Evolutionary conservation across 2,113 vertebrate species (phyloP).

Genomic region (Pygathrix nemaeus): DNA sequence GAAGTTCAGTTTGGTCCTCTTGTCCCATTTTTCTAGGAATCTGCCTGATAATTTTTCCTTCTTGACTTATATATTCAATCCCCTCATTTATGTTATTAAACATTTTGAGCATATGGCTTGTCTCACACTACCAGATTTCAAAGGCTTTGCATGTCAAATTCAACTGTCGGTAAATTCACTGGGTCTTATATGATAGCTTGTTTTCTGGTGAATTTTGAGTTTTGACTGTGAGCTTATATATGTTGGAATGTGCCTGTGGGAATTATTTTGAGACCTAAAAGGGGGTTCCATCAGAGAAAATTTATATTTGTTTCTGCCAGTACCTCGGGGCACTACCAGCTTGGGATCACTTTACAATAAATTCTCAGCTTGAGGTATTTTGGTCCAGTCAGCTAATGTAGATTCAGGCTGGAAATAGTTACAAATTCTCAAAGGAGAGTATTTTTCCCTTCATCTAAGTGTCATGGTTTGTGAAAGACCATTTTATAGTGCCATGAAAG

Average conservation of each 20-base stretch:
- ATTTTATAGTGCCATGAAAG: conserved; percentile 46
- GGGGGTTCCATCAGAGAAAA: conserved; percentile 32
- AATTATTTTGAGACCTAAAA: conserved; percentile 47
- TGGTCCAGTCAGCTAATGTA: conserved; percentile 22
- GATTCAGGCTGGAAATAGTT: not conserved
- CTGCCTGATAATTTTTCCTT: not conserved
- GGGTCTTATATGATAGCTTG: not conserved
- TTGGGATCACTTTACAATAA: conserved; percentile 60
- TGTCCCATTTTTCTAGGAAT: not conserved
- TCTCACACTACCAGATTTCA: not conserved
- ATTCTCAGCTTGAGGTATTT: conserved; percentile 49
- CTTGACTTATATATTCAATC: not conserved
- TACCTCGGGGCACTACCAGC: conserved; percentile 23
- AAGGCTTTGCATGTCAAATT: not conserved
- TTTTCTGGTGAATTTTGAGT: conserved; percentile 36
- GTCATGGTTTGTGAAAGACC: conserved; percentile 36
- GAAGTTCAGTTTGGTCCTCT: not conserved
- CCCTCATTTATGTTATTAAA: conserved; percentile 33
- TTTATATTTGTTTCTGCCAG: conserved; percentile 50
- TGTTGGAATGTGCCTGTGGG: not conserved
- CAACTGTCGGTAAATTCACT: not conserved
- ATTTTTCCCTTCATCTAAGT: conserved; percentile 20
- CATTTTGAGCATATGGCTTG: not conserved
- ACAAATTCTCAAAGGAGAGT: conserved; percentile 14
- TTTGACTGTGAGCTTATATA: not conserved